A percentile compares a stretch with the other conserved stretches of the same genome.
Evolutionary conservation across 1,140 invertebrate genomes (phyloP).

Genomic region (Danaus melanippus): DNA sequence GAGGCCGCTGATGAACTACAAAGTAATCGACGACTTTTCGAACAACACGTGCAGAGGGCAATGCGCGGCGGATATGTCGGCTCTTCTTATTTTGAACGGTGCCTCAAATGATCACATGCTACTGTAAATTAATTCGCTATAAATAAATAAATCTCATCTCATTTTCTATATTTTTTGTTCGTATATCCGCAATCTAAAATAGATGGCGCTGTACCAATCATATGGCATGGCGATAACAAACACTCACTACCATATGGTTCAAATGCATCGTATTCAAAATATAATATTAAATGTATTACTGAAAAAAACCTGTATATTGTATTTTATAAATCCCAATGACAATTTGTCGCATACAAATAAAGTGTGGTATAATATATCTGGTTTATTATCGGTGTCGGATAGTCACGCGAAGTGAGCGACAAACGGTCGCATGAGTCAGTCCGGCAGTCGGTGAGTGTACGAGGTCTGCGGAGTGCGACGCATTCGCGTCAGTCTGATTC

Average conservation of each 20-base stretch:
- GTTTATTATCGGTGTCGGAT: conserved; percentile 8
- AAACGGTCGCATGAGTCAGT: conserved; percentile 31
- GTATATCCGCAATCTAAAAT: conserved; percentile 5
- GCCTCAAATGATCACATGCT: conserved; percentile 87
- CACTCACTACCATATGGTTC: conserved; percentile 7
- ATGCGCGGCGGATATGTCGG: conserved; percentile 97
- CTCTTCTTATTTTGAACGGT: conserved; percentile 93
- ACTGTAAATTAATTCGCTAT: conserved; percentile 57
- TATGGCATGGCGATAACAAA: not conserved
- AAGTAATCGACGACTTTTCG: conserved; percentile 93
- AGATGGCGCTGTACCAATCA: conserved; percentile 14
- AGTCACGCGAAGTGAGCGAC: conserved; percentile 41
- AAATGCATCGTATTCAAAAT: not conserved
- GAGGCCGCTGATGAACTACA: conserved; percentile 98
- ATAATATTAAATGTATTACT: too few species aligned
- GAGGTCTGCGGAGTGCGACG: conserved; percentile 14
- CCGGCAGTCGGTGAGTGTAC: conserved; percentile 26
- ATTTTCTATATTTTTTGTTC: conserved; percentile 30
- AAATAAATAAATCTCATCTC: conserved; percentile 66
- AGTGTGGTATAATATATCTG: not conserved
- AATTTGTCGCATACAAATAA: conserved; percentile 10
- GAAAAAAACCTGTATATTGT: not conserved
- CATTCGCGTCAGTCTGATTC: conserved; percentile 35
- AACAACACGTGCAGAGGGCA: conserved; percentile 96
- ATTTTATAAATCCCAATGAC: not conserved